Base-by-base conservation (phyloP, 2,113 vertebrate species). In the Opisthocomus hoazin region DNA sequence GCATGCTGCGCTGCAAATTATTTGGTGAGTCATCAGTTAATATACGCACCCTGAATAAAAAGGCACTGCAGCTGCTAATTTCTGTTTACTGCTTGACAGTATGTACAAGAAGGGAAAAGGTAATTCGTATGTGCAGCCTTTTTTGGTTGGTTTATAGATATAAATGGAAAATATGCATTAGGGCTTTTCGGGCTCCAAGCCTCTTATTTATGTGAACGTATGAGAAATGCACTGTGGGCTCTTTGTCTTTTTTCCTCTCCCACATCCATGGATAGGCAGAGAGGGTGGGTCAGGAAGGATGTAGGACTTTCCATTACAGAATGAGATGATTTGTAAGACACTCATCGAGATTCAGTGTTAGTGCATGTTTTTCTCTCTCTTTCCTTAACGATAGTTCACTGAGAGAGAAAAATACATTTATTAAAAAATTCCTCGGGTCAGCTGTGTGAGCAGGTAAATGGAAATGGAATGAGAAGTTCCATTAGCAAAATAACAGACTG, bases 21-120 rank as follows among this genome's bases (percentile, higher is more conserved):
- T 90, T 90, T 79, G 60, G 70, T 96, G 96, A 96, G 75, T 96
- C 94, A 94, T 45, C 89, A 36, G 86, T 68, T 95, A 90, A 92
- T 96, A 94, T 34, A 86, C 60, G 86, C 57, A 87, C 88, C 84
- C 61, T 84, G 82, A 71, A 85, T 75, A 75, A 79, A 94, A 93
- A 82, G 87, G 50, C 65, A 88, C 51, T 68, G 78, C 91, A 95
- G 94, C 94, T 96, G 93, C 54, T 90, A 19, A 75, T 93, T 90
- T 79, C 91, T 95, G 78, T 83, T 68, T 90, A 71, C 66, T 66
- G 61, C 26, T 73, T 90, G 84, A 94, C 89, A 82, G 71, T 79
- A 48, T 48, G 65, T 75, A 51, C 70, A 41, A 75, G 82, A 84
- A 86, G 81, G 84, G 78, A 85, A 77, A 90, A 95, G 74, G 65